Evolutionary conservation across 2,888 invertebrate genomes (phyloP).

Genomic region (Sclerodermus sp.): DNA sequence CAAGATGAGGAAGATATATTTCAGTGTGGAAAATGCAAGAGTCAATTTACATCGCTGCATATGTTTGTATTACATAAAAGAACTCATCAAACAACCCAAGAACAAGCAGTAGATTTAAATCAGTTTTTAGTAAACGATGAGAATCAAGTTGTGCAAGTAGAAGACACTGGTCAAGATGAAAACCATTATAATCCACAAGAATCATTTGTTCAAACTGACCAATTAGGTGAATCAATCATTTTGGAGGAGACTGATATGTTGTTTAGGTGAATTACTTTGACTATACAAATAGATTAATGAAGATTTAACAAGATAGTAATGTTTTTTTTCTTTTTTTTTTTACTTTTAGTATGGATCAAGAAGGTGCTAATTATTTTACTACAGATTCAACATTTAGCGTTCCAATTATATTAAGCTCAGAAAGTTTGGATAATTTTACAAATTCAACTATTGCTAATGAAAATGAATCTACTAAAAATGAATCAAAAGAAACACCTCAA

Average conservation of each 20-base stretch:
- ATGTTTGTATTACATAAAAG: conserved; percentile 67
- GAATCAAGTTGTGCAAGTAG: conserved; percentile 34
- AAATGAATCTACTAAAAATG: conserved; percentile 27
- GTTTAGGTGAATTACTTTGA: conserved; percentile 42
- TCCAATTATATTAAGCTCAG: conserved; percentile 50
- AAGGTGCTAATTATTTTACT: conserved; percentile 46
- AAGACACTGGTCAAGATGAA: conserved; percentile 39
- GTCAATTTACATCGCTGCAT: conserved; percentile 65
- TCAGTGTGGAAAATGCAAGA: conserved; percentile 71
- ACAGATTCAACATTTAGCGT: conserved; percentile 49
- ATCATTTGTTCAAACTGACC: conserved; percentile 42
- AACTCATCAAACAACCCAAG: conserved; percentile 49
- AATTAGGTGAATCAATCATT: conserved; percentile 50
- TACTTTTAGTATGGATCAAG: conserved; percentile 51
- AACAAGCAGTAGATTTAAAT: conserved; percentile 49
- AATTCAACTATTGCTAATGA: conserved; percentile 37
- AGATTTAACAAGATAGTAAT: too few species aligned
- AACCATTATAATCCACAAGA: conserved; percentile 44
- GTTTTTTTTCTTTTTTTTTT: too few species aligned
- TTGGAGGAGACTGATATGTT: conserved; percentile 53
- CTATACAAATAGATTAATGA: too few species aligned
- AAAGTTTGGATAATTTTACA: conserved; percentile 44
- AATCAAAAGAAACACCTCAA: conserved; percentile 27
- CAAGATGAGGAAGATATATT: conserved; percentile 69
- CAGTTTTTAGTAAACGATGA: conserved; percentile 48